A percentile compares a stretch with the other conserved stretches of the same genome.
Evolutionary conservation across 2,888 invertebrate species (phyloP).

Genomic region (Sycophila texana): DNA sequence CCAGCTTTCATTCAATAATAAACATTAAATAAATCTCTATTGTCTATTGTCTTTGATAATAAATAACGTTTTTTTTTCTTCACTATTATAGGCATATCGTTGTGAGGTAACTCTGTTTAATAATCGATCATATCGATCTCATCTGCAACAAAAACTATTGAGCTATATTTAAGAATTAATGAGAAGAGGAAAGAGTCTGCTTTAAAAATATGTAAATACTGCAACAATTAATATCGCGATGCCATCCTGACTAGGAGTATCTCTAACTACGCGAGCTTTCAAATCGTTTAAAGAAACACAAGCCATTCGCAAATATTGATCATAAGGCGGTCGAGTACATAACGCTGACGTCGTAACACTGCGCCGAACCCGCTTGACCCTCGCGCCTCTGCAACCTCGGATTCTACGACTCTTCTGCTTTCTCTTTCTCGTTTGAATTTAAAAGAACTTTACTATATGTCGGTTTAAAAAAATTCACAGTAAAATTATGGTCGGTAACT

Average conservation of each 20-base stretch:
- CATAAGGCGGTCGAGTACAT: conserved; percentile 53
- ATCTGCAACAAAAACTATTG: conserved; percentile 65
- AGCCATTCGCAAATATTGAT: conserved; percentile 41
- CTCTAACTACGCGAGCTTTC: conserved; percentile 51
- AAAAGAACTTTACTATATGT: no score
- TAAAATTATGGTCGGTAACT: neutral
- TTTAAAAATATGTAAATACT: conserved; percentile 72
- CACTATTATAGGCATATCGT: conserved; percentile 70
- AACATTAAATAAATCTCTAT: conserved; percentile 72
- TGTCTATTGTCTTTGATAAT: conserved; percentile 72
- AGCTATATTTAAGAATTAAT: conserved; percentile 46
- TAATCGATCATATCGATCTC: conserved; percentile 54
- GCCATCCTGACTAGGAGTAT: conserved; percentile 73
- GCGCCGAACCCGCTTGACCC: neutral
- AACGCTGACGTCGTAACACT: conserved; percentile 42
- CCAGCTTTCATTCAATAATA: conserved; percentile 61
- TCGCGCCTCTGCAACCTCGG: neutral
- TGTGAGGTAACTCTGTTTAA: conserved; percentile 69
- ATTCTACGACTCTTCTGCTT: no score
- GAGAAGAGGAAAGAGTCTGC: conserved; percentile 59
- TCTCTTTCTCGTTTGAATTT: neutral
- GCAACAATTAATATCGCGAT: conserved; percentile 74
- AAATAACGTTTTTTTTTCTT: conserved; percentile 61
- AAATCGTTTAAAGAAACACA: conserved; percentile 47
- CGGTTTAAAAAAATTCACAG: no score